These are phyloP conservation scores for Zaprionus camerounensis DNA, from an alignment of 1,140 invertebrate genomes.

Conservation along the genomic window DNA sequence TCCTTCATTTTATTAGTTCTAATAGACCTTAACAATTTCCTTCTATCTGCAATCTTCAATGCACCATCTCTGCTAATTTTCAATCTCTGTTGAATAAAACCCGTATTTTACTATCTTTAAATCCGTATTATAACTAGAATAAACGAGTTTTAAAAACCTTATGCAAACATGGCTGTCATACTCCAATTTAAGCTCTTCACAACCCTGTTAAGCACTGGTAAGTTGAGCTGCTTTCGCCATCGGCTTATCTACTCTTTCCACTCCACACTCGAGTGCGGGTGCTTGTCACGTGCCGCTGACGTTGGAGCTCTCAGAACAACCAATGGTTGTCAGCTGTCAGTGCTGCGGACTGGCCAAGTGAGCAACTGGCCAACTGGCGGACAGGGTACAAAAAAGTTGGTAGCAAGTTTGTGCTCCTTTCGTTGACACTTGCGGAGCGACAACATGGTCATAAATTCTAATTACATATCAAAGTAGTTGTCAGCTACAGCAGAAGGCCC, in stretches of 20 bases:
- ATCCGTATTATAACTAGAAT: neutral
- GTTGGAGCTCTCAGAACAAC: neutral
- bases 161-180: neutral
- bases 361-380: constrained; percentile 12
- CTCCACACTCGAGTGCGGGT: neutral
- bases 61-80: neutral
- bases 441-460: constrained; percentile 67
- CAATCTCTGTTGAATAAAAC: neutral
- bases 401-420: constrained; percentile 36
- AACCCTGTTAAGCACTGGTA: neutral
- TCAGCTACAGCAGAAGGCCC: constrained; percentile 41
- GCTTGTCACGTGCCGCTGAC: constrained; percentile 10
- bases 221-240: constrained; percentile 1
- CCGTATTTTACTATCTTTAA: neutral
- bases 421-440: constrained; percentile 50
- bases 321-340: constrained; percentile 13
- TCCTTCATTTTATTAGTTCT: no score
- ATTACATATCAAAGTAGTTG: constrained; percentile 70
- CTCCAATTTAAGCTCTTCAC: neutral
- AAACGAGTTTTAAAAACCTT: neutral
- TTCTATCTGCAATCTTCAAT: neutral
- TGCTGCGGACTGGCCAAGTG: constrained; percentile 10
- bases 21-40: no score
- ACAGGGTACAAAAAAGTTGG: constrained; percentile 37
- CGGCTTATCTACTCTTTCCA: neutral